Evolutionary conservation across 2,113 vertebrate species (phyloP), one percentile per base, ranked within the genome.

Genomic region (Corythornis vintsioides): DNA sequence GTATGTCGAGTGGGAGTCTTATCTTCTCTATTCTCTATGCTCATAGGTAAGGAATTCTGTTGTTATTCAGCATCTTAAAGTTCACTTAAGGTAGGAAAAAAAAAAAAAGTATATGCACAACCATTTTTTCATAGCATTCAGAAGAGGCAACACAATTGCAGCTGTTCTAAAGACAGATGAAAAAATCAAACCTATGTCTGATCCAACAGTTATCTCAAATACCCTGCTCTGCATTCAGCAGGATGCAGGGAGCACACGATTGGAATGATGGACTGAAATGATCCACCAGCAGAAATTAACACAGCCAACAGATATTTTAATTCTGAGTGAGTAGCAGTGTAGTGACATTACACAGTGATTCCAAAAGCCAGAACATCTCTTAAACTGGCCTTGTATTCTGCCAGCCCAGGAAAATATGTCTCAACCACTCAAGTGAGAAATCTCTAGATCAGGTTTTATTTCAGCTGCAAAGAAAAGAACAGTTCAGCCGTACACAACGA

Each of bases 221-320:
- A 77, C 55, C 20, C 60, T 35, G 42, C 79, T 35, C 38, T 94
- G 60, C 33, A 5, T 65, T 86, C 40, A 89, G 50, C 45, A 53
- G 42, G 69, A 61, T 13, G 2, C 15, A 35, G 66, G 53, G 35
- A 66, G 48, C 5, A 18, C 29, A 35, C 56, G 45, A 29, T 29
- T 76, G 88, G 55, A 80, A n/a, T 61, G 71, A 70, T 48, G 35
- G 77, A 59, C 75, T 38, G 38, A 69, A 79, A 53, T 35, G 35
- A 79, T 82, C 57, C 83, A 82, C n/a, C 59, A 88, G 85, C 75
- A 65, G 45, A 83, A 96, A 91, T 91, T 74, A 91, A 50, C 47
- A 35, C 85, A 84, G 61, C 59, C 60, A 91, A 15, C 61, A 64
- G 75, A 59, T 67, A 26, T 33, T 94, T 84, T 75, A 88, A 76